Base-by-base conservation (phyloP, 1,140 invertebrate genomes). In the Euwallacea similis region DNA sequence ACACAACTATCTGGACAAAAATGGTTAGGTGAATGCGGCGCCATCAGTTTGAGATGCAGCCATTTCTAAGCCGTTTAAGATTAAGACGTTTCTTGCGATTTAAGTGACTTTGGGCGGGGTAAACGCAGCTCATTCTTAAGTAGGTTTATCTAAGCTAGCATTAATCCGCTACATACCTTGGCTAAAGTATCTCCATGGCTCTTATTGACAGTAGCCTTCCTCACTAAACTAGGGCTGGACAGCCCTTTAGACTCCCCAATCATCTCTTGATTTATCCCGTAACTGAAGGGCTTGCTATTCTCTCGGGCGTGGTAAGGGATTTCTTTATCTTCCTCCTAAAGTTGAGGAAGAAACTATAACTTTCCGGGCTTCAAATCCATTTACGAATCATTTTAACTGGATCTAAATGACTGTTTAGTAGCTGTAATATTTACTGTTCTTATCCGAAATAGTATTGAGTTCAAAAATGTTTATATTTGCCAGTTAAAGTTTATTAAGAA, bases 301-400 rank as follows among this genome's bases (percentile, higher is more conserved):
- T 90, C 86, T 59, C 92, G 84, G 66, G 92, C 91, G 87, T 94
- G 93, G 81, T 94, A 95, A 41, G 92, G 92, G 76, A 92, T 90
- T 76, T 89, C 85, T 62, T 86, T 83, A 75, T 85, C 85, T 46
- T 81, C 80, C 53, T 72, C 70, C 33, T 72, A 21, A 54, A 63
- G 21, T 33, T 50, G 13, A 13, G 13, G 47, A 50, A 10, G 47
- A 50, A 13, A 50, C 10, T 11, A n/a, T n/a, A 50, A 50, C 13
- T 50, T 50, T 50, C 13, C 47, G 10, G 47, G 13, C 47, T 50
- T 10, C 47, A 50, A 13, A 50, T 2, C 13, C 13, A 50, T 6
- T 50, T 33, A 33, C 21, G 1, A 33, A 33, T 33, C 21, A 33
- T 33, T 33, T 33, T 33, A 33, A 33, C 21, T 33, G 21, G 21